Evolutionary conservation across 2,888 invertebrate species (phyloP).

Genomic region (Subacronicta megacephala): DNA sequence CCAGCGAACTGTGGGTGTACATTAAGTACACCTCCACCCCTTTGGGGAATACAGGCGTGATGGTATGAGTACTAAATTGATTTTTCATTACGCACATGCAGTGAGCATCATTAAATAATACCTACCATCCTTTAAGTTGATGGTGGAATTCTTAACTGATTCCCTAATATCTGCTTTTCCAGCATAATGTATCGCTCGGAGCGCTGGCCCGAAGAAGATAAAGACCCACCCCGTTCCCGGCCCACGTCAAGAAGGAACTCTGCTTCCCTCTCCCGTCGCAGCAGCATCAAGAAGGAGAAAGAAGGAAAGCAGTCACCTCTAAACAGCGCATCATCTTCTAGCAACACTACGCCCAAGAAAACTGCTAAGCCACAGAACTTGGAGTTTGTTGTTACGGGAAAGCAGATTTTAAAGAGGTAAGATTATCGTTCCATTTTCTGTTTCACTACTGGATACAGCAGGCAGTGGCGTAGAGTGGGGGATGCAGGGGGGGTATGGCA

Average conservation of each 20-base stretch:
- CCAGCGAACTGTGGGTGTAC: too few relatives aligned
- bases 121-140: too few relatives aligned
- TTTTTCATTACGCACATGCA: too few relatives aligned
- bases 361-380: slow-evolving; percentile 64
- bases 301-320: slow-evolving; percentile 52
- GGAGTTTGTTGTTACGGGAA: slow-evolving; percentile 82
- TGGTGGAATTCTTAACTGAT: too few relatives aligned
- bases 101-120: too few relatives aligned
- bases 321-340: slow-evolving; percentile 58
- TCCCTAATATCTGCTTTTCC: too few relatives aligned
- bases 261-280: slow-evolving; percentile 70
- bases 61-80: too few relatives aligned
- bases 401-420: slow-evolving; percentile 77
- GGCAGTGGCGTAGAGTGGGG: too few relatives aligned
- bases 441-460: too few relatives aligned
- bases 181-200: slow-evolving; percentile 56
- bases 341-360: slow-evolving; percentile 73
- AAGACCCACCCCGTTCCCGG: slow-evolving; percentile 64
- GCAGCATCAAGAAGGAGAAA: slow-evolving; percentile 72
- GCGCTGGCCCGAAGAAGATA: slow-evolving; percentile 61
- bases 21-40: too few relatives aligned
- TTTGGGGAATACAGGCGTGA: too few relatives aligned
- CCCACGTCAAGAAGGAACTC: slow-evolving; percentile 76
- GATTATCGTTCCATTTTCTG: not conserved
- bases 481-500: too few relatives aligned